Evolutionary conservation across 2,113 vertebrate genomes (phyloP), one percentile per base, ranked within the genome.

Genomic region (Planiliza haematocheilus): DNA sequence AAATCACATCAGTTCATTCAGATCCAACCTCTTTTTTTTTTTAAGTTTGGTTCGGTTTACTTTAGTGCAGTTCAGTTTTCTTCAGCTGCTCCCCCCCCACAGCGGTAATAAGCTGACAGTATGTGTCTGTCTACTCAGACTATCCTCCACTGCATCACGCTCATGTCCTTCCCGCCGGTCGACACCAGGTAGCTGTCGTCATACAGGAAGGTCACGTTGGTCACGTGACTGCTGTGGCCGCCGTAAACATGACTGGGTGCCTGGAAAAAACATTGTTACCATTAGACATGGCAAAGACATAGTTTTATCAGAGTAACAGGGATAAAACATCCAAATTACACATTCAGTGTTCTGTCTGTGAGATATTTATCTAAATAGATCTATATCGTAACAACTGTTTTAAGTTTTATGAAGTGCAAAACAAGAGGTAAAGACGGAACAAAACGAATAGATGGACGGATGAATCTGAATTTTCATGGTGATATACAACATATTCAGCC

Each of bases 91-190:
- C 43, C 36, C 12, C 63, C 20, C 39, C 36, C 21, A 70, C 68
- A 51, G 67, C 50, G 68, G 69, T 52, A 36, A 55, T 34, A 51
- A 39, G 60, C 45, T 13, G 38, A 71, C 42, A 72, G 64, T 14
- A 12, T 64, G 24, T 13, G 16, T 56, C 16, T 61, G 60, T 55
- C 66, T n/a, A 37, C 55, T 94, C 96, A 99, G 61, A 98, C 89
- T 74, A 98, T 93, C 81, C 96, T 93, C 98, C 98, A 99, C 93
- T 99, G 98, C 96, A 99, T 97, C 88, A 99, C 94, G 76, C 98
- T 99, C 53, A 96, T 98, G 83, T 99, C 98, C 83, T 99, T 99
- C 86, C 98, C 97, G 1, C 98, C 98, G 0, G 97, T 98, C 70
- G 98, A 99, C 92, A 99, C 94, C 89, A 99, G 94, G 87, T 95